Base-by-base conservation (phyloP, 1,140 invertebrate species). In the Orchesella cincta region DNA sequence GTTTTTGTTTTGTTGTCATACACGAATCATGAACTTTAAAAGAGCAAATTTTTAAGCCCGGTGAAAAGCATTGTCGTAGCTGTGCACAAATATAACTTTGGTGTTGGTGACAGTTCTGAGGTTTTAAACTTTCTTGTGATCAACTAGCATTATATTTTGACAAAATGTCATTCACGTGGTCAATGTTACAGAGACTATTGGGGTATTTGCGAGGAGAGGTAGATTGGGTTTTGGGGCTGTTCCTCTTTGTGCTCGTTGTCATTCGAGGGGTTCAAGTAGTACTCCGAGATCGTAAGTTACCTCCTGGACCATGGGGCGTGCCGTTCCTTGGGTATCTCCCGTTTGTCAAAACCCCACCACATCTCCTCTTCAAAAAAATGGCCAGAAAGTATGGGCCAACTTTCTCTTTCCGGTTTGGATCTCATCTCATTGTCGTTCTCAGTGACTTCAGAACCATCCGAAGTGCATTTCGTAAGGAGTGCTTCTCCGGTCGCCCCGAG, bases 271-370 rank as follows among this genome's bases (percentile, higher is more conserved):
- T 33, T 28, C 81, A 82, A 75, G 33, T 75, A 54, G 73, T 78
- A 28, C 39, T 12, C 1, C 31, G 39, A 28, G 31, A 78, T 28
- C 57, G 75, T 1, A 36, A 78, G 16, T 84, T 94, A 75, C 94
- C 94, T 0, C 94, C 94, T 0, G 94, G 94, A 1, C 94, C 94
- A 0, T 92, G 91, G 90, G 93, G 93, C 0, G 83, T 93, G 16
- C 94, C 94, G 5, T 86, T 95, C 54, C 85, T 94, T 64, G 94
- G 94, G 16, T 95, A 92, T 83, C 85, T 96, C 46, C 91, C 92
- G 0, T 93, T 92, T 84, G 87, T 96, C 80, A 92, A 90, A 75
- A 89, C 88, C 39, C 89, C 92, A 80, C 88, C 92, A 35, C 93
- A 96, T 86, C 88, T 93, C n/a, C 89, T 90, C 18, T 93, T 93